Conservation (phyloP, 2,888 invertebrate genomes). For the Sisyra terminalis region DNA sequence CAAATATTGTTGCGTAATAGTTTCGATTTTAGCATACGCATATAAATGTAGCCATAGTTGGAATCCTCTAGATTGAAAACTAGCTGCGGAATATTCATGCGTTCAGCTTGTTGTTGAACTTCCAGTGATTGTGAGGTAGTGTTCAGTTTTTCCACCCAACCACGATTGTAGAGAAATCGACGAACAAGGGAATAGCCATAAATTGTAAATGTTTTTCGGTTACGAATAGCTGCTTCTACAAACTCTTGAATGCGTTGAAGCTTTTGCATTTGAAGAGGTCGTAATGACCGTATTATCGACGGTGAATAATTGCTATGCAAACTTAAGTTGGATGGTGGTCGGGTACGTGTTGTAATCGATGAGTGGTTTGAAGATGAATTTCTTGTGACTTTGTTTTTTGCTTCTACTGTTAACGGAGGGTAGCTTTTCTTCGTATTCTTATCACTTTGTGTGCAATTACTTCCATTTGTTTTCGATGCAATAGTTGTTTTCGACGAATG, state of each 20-base stretch:
- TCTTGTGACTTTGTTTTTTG: too few relatives aligned
- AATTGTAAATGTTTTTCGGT: constrained; percentile 36
- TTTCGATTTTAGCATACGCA: constrained; percentile 34
- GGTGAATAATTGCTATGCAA: too few relatives aligned
- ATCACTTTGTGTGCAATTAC: too few relatives aligned
- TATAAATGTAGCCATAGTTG: constrained; percentile 17
- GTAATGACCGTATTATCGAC: not conserved
- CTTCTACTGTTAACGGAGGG: too few relatives aligned
- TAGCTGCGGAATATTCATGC: constrained; percentile 9
- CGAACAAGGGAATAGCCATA: constrained; percentile 36
- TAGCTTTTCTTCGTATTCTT: too few relatives aligned
- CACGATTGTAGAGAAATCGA: constrained; percentile 41
- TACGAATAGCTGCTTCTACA: constrained; percentile 30
- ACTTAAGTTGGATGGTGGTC: not conserved
- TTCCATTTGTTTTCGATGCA: too few relatives aligned
- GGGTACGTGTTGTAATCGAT: too few relatives aligned
- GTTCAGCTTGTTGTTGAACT: constrained; percentile 18
- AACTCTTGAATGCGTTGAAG: constrained; percentile 25
- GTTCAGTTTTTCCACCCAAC: constrained; percentile 53
- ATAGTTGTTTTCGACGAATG: too few relatives aligned
- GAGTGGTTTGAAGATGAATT: too few relatives aligned
- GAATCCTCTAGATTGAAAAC: constrained; percentile 17
- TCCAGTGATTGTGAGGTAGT: constrained; percentile 20
- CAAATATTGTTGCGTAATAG: constrained; percentile 43
- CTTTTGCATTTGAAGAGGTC: not conserved